Conservation (phyloP, 2,113 vertebrate genomes). For the Forbesichthys papilliferus region DNA sequence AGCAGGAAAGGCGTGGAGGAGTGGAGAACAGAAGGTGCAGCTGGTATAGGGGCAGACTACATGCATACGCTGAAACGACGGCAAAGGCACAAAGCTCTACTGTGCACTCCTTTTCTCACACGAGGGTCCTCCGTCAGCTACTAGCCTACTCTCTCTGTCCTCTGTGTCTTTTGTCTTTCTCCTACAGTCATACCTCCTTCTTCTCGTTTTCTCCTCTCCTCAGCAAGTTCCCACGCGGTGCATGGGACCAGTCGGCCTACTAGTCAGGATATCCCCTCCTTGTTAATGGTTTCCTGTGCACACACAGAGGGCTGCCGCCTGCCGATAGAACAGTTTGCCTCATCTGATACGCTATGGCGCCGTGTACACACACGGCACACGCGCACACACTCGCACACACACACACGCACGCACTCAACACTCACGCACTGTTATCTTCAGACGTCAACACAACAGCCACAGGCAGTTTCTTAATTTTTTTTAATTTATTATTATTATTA, state of each 20-base stretch:
- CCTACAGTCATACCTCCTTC: conserved; percentile 17
- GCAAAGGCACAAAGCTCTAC: conserved; percentile 62
- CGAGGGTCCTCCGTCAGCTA: not conserved
- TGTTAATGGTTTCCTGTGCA: conserved; percentile 83
- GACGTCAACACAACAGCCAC: conserved; percentile 9
- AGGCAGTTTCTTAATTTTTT: conserved; percentile 47
- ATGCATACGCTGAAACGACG: conserved; percentile 35
- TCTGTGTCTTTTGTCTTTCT: conserved; percentile 11
- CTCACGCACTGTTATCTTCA: not conserved
- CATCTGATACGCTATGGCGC: not conserved
- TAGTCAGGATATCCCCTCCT: conserved; percentile 82
- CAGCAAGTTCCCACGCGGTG: conserved; percentile 61
- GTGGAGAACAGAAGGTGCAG: conserved; percentile 54
- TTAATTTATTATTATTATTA: conserved; percentile 57
- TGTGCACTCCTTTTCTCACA: conserved; percentile 52
- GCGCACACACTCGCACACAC: conserved; percentile 1
- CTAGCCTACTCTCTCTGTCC: not conserved
- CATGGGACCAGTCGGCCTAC: conserved; percentile 63
- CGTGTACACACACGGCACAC: not conserved
- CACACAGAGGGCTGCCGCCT: conserved; percentile 67
- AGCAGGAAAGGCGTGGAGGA: conserved; percentile 5
- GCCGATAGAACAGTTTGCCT: conserved; percentile 54
- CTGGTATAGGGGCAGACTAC: conserved; percentile 27
- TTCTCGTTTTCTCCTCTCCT: conserved; percentile 23
- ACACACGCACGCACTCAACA: not conserved